Evolutionary conservation across 2,113 vertebrate genomes (phyloP).

Genomic region (Coptodon rendalli): DNA sequence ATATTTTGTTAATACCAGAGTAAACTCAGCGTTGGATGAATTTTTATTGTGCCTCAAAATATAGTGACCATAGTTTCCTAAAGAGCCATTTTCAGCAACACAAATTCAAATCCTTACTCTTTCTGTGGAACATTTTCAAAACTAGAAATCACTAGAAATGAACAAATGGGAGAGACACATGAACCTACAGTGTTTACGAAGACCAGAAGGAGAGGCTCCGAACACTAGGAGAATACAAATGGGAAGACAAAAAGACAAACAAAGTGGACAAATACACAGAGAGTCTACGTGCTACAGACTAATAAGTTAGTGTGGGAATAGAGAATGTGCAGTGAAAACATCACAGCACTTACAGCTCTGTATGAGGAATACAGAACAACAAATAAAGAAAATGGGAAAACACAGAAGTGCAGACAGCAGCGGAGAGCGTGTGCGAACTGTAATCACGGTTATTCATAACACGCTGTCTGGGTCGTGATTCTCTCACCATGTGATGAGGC

Average conservation of each 20-base stretch:
- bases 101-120: background rate
- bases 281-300: background rate
- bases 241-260: background rate
- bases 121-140: background rate
- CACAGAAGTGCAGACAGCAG: background rate
- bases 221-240: background rate
- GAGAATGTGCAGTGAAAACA: background rate
- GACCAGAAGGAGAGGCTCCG: background rate
- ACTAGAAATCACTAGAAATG: background rate
- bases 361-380: background rate
- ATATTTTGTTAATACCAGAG: background rate
- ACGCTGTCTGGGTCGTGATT: background rate
- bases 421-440: background rate
- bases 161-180: background rate
- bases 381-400: background rate
- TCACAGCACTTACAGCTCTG: background rate
- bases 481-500: slow-evolving; percentile 90
- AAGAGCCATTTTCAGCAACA: background rate
- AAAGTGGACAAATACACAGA: background rate
- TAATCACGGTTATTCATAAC: background rate
- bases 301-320: background rate
- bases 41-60: background rate
- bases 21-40: background rate
- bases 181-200: background rate
- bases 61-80: background rate